A percentile compares a stretch with the other conserved stretches of the same genome.
These are phyloP conservation scores for Anthophora plumipes DNA, from an alignment of 2,888 invertebrate genomes.

Conservation along the genomic window DNA sequence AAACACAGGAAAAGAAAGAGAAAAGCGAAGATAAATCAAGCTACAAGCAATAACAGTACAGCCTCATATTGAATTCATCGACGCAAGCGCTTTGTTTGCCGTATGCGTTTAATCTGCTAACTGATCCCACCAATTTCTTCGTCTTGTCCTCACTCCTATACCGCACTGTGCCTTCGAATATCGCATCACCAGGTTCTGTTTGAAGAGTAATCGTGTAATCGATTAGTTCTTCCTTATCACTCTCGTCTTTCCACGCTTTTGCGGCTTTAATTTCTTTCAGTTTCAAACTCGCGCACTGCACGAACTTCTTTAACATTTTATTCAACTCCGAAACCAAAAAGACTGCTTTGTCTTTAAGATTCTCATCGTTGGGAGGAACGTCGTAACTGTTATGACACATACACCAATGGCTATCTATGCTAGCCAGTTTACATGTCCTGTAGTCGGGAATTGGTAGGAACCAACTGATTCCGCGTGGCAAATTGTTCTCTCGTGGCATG, in stretches of 20 bases:
- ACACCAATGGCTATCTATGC: slow-evolving; percentile 94
- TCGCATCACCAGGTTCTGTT: slow-evolving; percentile 89
- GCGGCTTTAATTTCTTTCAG: slow-evolving; percentile 89
- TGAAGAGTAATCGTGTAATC: slow-evolving; percentile 88
- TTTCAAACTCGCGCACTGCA: slow-evolving; percentile 88
- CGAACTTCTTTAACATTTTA: slow-evolving; percentile 86
- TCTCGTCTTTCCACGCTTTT: slow-evolving; percentile 85
- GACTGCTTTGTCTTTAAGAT: slow-evolving; percentile 87
- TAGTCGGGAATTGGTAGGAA: slow-evolving; percentile 90
- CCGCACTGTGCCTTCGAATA: slow-evolving; percentile 93
- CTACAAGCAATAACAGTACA: slow-evolving; percentile 90
- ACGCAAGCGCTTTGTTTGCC: slow-evolving; percentile 93
- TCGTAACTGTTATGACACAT: slow-evolving; percentile 91
- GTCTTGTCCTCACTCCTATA: slow-evolving; percentile 79
- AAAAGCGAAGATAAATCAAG: background rate
- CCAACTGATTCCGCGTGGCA: slow-evolving; percentile 89
- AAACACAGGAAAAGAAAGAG: too few species aligned
- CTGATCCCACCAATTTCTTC: slow-evolving; percentile 88
- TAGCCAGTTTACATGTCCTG: slow-evolving; percentile 91
- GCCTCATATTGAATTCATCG: slow-evolving; percentile 90
- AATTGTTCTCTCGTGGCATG: slow-evolving; percentile 72
- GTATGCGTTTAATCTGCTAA: slow-evolving; percentile 92
- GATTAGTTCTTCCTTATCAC: slow-evolving; percentile 84
- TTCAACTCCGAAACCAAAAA: slow-evolving; percentile 89
- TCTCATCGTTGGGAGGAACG: slow-evolving; percentile 85